Percentiles rank a stretch among this genome's conserved stretches.
phyloP scores from a whole-genome alignment of 64 coral and sea anemone genomes.

The Cladopsammia gracilis region DNA sequence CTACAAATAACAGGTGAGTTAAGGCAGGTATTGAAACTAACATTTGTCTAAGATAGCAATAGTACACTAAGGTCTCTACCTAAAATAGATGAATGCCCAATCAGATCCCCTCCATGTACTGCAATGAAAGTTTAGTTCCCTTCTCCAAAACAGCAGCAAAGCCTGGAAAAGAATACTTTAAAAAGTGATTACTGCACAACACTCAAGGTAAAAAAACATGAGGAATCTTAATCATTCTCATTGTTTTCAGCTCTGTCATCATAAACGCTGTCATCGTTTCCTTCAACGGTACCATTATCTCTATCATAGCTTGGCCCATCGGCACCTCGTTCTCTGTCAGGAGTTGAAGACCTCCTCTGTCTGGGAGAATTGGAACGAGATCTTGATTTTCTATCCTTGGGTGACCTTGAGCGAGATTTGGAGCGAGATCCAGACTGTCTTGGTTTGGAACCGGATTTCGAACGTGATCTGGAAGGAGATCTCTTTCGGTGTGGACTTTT shows the following conservation, averaged over 20 bases:
- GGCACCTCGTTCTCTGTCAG: constrained; percentile 30
- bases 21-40: not conserved
- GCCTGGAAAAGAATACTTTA: constrained; percentile 70
- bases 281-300: constrained; percentile 14
- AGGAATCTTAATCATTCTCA: constrained; percentile 11
- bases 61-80: constrained; percentile 24
- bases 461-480: constrained; percentile 64
- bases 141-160: constrained; percentile 41
- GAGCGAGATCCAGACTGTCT: constrained; percentile 73
- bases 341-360: constrained; percentile 53
- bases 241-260: constrained; percentile 29
- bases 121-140: constrained; percentile 49
- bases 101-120: constrained; percentile 21
- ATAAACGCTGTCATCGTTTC: not conserved
- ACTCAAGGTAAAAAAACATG: constrained; percentile 25
- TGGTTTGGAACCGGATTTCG: constrained; percentile 73
- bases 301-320: constrained; percentile 7
- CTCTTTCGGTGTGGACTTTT: constrained; percentile 39
- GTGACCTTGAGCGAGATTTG: constrained; percentile 71
- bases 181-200: constrained; percentile 47
- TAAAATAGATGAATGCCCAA: constrained; percentile 45
- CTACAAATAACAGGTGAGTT: not conserved
- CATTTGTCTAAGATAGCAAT: not conserved
- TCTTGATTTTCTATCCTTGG: constrained; percentile 67
- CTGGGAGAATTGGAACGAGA: constrained; percentile 78